phyloP scores from a whole-genome alignment of 2,888 invertebrate genomes.

The Caenorhabditis parvicauda region DNA sequence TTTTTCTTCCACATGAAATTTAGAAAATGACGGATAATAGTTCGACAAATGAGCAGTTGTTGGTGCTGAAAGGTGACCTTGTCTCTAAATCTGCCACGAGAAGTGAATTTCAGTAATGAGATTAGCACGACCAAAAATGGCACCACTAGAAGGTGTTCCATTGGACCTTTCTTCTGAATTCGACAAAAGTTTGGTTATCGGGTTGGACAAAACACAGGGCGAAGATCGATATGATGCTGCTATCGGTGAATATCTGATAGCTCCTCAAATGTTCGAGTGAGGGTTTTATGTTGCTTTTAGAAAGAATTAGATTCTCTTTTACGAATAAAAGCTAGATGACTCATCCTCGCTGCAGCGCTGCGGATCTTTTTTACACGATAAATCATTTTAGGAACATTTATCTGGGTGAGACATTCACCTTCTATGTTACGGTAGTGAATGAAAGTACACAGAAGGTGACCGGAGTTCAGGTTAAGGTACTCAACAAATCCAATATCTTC shows the following conservation, averaged over 20 bases:
- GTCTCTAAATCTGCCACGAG: background rate
- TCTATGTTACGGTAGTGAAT: conserved; percentile 94
- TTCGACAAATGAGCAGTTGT: conserved; percentile 16
- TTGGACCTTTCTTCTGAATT: conserved; percentile 39
- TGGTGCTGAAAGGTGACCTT: conserved; percentile 26
- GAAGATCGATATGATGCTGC: conserved; percentile 64
- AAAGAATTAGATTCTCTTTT: background rate
- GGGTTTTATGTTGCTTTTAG: conserved; percentile 15
- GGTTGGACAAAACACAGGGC: conserved; percentile 11
- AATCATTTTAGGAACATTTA: conserved; percentile 79
- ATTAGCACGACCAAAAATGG: conserved; percentile 83
- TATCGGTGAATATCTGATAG: conserved; percentile 83
- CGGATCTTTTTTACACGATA: background rate
- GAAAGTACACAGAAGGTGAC: conserved; percentile 81
- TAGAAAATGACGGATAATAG: background rate
- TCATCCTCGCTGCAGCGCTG: background rate
- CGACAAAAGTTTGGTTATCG: conserved; percentile 2
- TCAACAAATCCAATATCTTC: background rate
- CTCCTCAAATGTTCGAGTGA: conserved; percentile 92
- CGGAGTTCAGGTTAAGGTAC: conserved; percentile 79
- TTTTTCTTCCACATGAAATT: no score
- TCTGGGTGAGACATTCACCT: conserved; percentile 94
- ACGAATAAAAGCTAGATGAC: background rate
- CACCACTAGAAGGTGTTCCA: conserved; percentile 75
- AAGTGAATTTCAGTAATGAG: conserved; percentile 75